Evolutionary conservation across 2,888 invertebrate species (phyloP).

Genomic region (Chouioia cunea): DNA sequence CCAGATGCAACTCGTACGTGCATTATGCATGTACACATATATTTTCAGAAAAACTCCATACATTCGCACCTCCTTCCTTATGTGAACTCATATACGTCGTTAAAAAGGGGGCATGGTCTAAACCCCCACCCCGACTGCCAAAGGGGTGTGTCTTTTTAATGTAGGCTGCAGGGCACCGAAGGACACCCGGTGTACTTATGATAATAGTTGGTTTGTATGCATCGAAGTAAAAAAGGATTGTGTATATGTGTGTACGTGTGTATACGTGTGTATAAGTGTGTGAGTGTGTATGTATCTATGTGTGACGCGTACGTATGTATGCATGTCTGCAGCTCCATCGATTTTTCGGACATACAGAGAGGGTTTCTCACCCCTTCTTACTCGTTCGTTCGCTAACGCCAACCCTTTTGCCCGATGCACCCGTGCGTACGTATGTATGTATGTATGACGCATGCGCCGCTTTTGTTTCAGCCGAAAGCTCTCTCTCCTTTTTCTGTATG

Average conservation of each 20-base stretch:
- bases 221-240: conserved; percentile 21
- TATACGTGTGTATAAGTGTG: no score
- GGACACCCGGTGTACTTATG: conserved; percentile 44
- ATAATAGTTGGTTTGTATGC: conserved; percentile 17
- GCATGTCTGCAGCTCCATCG: conserved; percentile 60
- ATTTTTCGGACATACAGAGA: conserved; percentile 59
- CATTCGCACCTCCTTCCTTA: no score
- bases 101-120: no score
- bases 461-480: background rate
- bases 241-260: background rate
- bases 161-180: conserved; percentile 5
- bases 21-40: no score
- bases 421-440: background rate
- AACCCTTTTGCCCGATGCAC: conserved; percentile 27
- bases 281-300: no score
- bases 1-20: no score
- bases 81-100: no score
- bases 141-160: background rate
- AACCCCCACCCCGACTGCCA: background rate
- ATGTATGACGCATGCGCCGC: conserved; percentile 13
- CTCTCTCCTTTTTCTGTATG: no score
- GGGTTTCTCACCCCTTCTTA: conserved; percentile 44
- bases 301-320: background rate
- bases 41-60: no score
- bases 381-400: conserved; percentile 23